A percentile compares a stretch with the other conserved stretches of the same genome.
Evolutionary conservation across 2,113 vertebrate genomes (phyloP).

Genomic region (Saguinus imperator): DNA sequence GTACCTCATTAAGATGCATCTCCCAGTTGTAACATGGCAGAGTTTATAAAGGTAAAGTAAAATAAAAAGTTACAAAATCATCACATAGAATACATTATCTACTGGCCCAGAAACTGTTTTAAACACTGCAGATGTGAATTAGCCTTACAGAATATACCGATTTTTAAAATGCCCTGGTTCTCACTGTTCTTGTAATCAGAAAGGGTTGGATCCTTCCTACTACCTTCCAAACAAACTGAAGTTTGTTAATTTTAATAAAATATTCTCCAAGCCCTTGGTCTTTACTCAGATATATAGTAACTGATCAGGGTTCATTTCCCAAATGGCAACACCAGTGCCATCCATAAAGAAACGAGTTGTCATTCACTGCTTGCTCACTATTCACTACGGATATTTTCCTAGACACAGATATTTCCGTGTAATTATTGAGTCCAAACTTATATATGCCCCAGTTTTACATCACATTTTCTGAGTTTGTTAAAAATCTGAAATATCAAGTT

Average conservation of each 20-base stretch:
- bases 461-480: neutral
- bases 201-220: neutral
- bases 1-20: slow-evolving; percentile 28
- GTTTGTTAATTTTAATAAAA: neutral
- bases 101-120: neutral
- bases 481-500: neutral
- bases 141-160: neutral
- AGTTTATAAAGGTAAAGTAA: slow-evolving; percentile 47
- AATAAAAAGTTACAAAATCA: slow-evolving; percentile 52
- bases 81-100: neutral
- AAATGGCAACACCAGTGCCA: neutral
- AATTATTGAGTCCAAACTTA: neutral
- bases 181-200: neutral
- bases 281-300: neutral
- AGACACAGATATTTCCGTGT: neutral
- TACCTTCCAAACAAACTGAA: slow-evolving; percentile 18
- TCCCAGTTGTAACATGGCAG: slow-evolving; percentile 26
- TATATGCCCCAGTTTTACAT: neutral
- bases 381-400: neutral
- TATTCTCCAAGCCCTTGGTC: neutral
- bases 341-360: neutral
- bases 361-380: neutral
- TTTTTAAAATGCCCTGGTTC: neutral
- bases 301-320: neutral
- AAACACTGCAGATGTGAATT: neutral